phyloP scores from a whole-genome alignment of 2,797 vertebrate genomes.

The Chelon labrosus region DNA sequence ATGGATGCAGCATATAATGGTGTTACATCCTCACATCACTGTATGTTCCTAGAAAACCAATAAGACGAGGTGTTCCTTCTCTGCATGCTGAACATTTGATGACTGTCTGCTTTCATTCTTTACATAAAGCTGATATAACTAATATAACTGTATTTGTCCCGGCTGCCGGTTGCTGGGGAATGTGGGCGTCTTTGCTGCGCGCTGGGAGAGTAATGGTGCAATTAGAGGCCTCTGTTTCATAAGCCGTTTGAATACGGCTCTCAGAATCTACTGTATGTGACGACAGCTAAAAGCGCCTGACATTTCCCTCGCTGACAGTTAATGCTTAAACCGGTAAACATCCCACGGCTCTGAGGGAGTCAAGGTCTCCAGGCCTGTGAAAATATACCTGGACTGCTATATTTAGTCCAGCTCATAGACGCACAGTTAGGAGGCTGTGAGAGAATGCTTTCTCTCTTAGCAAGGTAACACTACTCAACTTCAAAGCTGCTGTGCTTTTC shows the following conservation, averaged over 20 bases:
- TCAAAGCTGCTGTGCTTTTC: too few relatives aligned
- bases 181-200: slow-evolving; percentile 52
- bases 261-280: slow-evolving; percentile 57
- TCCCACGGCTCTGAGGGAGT: slow-evolving; percentile 17
- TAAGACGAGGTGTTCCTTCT: too few relatives aligned
- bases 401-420: slow-evolving; percentile 40
- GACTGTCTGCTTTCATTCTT: slow-evolving; percentile 34
- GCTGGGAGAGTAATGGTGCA: slow-evolving; percentile 36
- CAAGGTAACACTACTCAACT: too few relatives aligned
- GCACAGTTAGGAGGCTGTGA: not conserved
- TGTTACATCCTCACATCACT: too few relatives aligned
- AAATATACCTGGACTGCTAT: slow-evolving; percentile 41
- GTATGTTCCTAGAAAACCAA: too few relatives aligned
- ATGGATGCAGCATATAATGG: too few relatives aligned
- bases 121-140: slow-evolving; percentile 28
- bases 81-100: slow-evolving; percentile 1
- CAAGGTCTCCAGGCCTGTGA: slow-evolving; percentile 22
- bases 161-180: slow-evolving; percentile 31
- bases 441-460: too few relatives aligned
- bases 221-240: slow-evolving; percentile 68
- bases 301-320: slow-evolving; percentile 67
- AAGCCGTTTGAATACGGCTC: slow-evolving; percentile 56
- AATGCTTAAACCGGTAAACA: slow-evolving; percentile 45
- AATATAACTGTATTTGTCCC: slow-evolving; percentile 29
- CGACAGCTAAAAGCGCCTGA: slow-evolving; percentile 68